phyloP scores from a whole-genome alignment of 92 coral and sea anemone species.

The Meandrina meandrites region DNA sequence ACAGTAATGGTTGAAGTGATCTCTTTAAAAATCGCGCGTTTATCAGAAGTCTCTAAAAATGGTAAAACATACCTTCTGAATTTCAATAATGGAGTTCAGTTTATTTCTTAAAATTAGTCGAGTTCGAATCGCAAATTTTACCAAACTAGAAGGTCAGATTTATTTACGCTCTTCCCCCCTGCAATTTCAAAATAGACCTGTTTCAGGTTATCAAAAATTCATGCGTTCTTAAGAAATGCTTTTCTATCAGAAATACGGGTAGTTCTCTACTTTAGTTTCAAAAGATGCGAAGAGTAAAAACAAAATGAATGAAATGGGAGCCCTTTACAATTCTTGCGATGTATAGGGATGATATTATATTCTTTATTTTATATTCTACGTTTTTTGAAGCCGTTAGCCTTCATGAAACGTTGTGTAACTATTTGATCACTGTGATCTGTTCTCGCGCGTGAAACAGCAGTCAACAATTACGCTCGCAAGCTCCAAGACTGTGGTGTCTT shows the following conservation, averaged over 20 bases:
- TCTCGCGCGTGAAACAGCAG: neutral
- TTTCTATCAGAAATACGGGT: constrained; percentile 1
- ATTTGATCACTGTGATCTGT: neutral
- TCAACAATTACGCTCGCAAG: neutral
- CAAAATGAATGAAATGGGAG: neutral
- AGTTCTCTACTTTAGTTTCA: neutral
- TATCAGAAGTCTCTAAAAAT: neutral
- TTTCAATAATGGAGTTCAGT: neutral
- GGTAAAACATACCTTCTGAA: neutral
- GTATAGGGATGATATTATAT: too few relatives aligned
- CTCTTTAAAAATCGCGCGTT: neutral
- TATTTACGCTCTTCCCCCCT: constrained; percentile 1
- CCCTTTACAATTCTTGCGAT: neutral
- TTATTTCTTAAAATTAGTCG: neutral
- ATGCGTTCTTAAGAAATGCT: constrained; percentile 10
- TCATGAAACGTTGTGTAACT: neutral
- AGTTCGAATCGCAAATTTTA: neutral
- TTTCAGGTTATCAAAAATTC: constrained; percentile 42
- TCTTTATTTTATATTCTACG: too few relatives aligned
- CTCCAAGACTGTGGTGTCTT: neutral
- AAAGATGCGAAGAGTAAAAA: neutral
- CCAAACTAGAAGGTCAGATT: neutral
- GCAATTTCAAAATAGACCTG: constrained; percentile 37
- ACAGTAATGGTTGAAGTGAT: neutral
- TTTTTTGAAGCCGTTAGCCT: neutral